Base-by-base conservation (phyloP, 2,888 invertebrate species). In the Eristalis arbustorum region DNA sequence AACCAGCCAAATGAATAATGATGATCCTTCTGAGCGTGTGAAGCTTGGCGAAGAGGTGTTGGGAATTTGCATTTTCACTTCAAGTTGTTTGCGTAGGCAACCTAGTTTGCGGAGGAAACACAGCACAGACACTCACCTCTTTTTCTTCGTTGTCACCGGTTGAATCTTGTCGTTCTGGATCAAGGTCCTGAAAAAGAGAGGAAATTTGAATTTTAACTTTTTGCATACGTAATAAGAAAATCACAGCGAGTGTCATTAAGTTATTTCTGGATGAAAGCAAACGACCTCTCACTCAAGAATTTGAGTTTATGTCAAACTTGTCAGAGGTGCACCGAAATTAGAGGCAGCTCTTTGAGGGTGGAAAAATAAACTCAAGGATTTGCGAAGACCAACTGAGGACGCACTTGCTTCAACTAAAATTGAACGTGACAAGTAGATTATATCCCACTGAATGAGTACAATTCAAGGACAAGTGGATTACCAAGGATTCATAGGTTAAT, bases 91-190 rank as follows among this genome's bases (percentile, higher is more conserved):
- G 42, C 28, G 40, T 78, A 42, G 59, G 71, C 59, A 79, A 76
- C 75, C 79, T 79, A 64, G 69, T 67, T 77, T 62, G 14, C 25
- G 63, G 81, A 69, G 76, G 76, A 81, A 81, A 81, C 62, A 64
- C 25, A 63, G 73, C 61, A 82, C 85, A 66, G 80, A 59, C 23
- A 92, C 93, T 93, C 90, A 94, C 94, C 93, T 94, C 94, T 89
- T 94, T 93, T 89, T 94, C 93, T 89, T 94, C 94, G 88, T 93
- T 94, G 89, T 92, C 92, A 78, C 91, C 91, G 82, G 92, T 90
- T 88, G 92, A 92, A 89, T 92, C 92, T 91, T 95, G 95, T 90
- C 95, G 95, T 88, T 96, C 96, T 89, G 95, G 95, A 92, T 96
- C 95, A 90, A 95, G 94, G 92, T 96, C 96, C 96, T 96, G 90